Base-by-base conservation (phyloP, 2,797 vertebrate species). In the Alectoris magna region DNA sequence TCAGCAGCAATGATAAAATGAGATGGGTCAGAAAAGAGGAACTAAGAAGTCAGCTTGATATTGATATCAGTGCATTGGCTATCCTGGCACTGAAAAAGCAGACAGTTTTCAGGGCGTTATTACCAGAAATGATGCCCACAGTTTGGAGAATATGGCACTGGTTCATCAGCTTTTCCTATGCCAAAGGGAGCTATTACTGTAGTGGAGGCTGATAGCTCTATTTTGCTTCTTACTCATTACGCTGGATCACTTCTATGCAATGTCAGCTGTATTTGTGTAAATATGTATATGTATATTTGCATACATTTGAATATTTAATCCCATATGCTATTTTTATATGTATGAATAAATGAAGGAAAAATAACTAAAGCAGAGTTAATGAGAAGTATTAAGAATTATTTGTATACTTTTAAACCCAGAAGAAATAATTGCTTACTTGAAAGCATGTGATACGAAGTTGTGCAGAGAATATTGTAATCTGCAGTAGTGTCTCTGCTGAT, bases 281-380 rank as follows among this genome's bases (percentile, higher is more conserved):
- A 94, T 89, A 92, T 67, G 22, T 89, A 21, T 36, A 58, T 90
- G 26, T 48, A 55, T 6, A 84, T 91, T 91, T 94, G 58, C 91
- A 88, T 93, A 55, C 29, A 94, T 93, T 95, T 91, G 84, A 84
- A 94, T 94, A 8, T 87, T 41, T 93, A 87, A 85, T 86, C 63
- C 43, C 5, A 0, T 66, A 31, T 75, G 72, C 69, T 95, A 43
- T 90, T 95, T 75, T 90, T 92, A 75, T 72, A 11, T 34, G 14
- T 80, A 43, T 69, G 73, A 93, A 85, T 53, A 56, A 87, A 91
- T 83, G 77, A 81, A 77, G 88, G 76, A 58, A 68, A 79, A 90
- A 83, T 14, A 88, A 56, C n/a, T 66, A 75, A 63, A 67, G 44
- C 34, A 75, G 53, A 78, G 41, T 77, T 93, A 91, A 66, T 60